A percentile compares a stretch with the other conserved stretches of the same genome.
Evolutionary conservation across 2,888 invertebrate genomes (phyloP).

Genomic region (Nysson spinosus): DNA sequence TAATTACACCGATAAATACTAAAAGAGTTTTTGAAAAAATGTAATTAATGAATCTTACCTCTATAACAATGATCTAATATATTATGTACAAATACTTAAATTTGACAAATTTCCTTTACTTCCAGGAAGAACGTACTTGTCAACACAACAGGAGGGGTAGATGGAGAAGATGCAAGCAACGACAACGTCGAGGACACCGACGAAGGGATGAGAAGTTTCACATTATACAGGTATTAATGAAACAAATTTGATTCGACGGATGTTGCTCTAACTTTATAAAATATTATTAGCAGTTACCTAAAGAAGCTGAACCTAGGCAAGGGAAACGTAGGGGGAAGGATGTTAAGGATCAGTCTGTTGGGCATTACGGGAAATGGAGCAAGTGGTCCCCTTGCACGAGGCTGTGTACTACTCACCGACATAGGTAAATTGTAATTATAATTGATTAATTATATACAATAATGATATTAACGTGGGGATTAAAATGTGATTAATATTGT

Average conservation of each 20-base stretch:
- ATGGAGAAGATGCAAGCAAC: constrained; percentile 63
- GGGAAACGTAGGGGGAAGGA: constrained; percentile 69
- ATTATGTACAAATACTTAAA: no score
- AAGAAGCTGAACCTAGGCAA: constrained; percentile 74
- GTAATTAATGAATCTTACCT: no score
- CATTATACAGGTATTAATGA: constrained; percentile 65
- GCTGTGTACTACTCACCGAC: constrained; percentile 88
- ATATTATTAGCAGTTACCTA: constrained; percentile 68
- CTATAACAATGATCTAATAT: no score
- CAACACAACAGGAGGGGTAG: constrained; percentile 63
- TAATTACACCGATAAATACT: no score
- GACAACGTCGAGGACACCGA: constrained; percentile 60
- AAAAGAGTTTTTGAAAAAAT: no score
- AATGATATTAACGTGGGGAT: no score
- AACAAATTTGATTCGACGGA: background rate
- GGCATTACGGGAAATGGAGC: constrained; percentile 88
- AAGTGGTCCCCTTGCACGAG: constrained; percentile 90
- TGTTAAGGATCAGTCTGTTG: constrained; percentile 65
- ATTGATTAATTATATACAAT: background rate
- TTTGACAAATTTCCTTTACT: background rate
- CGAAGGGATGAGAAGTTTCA: constrained; percentile 73
- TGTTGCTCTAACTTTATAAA: background rate
- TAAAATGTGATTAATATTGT: no score
- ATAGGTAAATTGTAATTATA: constrained; percentile 80
- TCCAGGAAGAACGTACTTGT: constrained; percentile 67